Base-by-base conservation (phyloP, 2,113 vertebrate species). In the Gopherus evgoodei region DNA sequence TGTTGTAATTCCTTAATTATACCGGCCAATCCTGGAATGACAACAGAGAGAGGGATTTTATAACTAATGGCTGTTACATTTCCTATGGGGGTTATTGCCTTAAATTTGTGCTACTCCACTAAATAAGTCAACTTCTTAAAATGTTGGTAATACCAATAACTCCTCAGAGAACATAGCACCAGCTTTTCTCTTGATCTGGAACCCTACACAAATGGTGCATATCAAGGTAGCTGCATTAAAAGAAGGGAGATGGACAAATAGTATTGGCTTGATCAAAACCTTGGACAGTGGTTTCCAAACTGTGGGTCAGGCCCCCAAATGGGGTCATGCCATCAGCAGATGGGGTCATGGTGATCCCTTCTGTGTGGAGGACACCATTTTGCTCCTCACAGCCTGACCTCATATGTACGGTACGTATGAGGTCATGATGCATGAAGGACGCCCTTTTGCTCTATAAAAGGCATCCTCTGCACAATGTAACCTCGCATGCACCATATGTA, bases 251-350 rank as follows among this genome's bases (percentile, higher is more conserved):
- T 2, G 80, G 88, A 84, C 78, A 80, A 86, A 56, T 81, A 90
- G 56, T 42, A 93, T 57, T 89, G 76, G 16, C 24, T 96, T 89
- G 79, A 93, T 91, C 89, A 35, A 96, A 94, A 54, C 42, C 5
- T 62, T 16, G 12, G 62, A 19, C 31, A 65, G 6, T 65, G 62
- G 31, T 16, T 65, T 35, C 62, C 31, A 35, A 65, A 65, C 16
- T 65, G 14, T 65, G 62, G 62, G 62, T 65, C 31, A 35, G 5
- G 31, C 31, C 13, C 62, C 14, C 62, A 65, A 31, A 35, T n/a
- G 62, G 14, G 16, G 62, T 65, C 13, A 13, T 62, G 25, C 27
- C 27, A 31, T 62, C 31, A 29, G 16, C 17, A 69, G 35, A 69
- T 69, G 16, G 65, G 35, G 17, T 69, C 65, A 69, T 2, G n/a